A percentile compares a stretch with the other conserved stretches of the same genome.
Evolutionary conservation across 2,113 vertebrate genomes (phyloP).

Genomic region (Sigmodon hispidus): DNA sequence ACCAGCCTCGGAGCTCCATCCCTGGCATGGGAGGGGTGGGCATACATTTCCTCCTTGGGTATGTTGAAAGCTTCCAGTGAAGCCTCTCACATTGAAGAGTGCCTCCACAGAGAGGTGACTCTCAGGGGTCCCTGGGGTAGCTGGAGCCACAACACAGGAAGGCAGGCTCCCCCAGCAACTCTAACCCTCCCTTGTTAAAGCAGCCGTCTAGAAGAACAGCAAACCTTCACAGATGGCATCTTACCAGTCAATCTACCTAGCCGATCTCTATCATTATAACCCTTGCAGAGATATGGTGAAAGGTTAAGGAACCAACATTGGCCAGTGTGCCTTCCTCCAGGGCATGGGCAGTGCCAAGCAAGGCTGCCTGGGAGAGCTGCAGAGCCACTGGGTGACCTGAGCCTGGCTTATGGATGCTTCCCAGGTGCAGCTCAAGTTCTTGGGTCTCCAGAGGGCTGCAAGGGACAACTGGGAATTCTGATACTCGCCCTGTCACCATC

Average conservation of each 20-base stretch:
- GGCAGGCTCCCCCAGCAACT: neutral
- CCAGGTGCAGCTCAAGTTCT: conserved; percentile 21
- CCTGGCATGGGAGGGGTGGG: neutral
- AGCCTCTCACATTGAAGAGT: neutral
- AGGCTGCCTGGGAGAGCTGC: neutral
- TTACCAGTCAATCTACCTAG: neutral
- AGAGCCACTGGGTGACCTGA: neutral
- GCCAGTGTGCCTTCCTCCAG: neutral
- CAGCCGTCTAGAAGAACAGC: neutral
- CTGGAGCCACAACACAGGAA: neutral
- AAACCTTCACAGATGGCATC: neutral
- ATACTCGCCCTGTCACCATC: neutral
- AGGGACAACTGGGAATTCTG: neutral
- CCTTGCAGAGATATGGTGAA: neutral
- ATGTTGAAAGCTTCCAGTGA: conserved; percentile 18
- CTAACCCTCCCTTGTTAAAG: neutral
- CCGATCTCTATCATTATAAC: neutral
- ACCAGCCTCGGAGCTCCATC: neutral
- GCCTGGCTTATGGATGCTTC: neutral
- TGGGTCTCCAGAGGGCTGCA: neutral
- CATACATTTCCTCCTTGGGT: conserved; percentile 25
- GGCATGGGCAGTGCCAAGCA: neutral
- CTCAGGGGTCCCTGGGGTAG: neutral
- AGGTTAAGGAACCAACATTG: neutral
- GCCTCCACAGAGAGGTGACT: neutral